A percentile compares a stretch with the other conserved stretches of the same genome.
These are phyloP conservation scores for Caenorhabditis panamensis DNA, from an alignment of 2,888 invertebrate genomes.

Conservation along the genomic window DNA sequence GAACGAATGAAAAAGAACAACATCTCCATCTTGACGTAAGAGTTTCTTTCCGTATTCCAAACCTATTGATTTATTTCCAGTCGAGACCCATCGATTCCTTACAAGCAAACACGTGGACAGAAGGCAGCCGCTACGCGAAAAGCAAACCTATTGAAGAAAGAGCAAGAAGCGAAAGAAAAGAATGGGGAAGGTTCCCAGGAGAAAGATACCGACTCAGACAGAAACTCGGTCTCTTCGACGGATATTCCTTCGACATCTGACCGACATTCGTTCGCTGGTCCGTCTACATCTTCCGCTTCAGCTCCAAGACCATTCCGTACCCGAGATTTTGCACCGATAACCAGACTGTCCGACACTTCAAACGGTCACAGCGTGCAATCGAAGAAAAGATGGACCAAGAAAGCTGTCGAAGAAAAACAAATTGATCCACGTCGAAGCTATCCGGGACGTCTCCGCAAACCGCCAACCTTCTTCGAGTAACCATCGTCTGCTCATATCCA, in stretches of 20 bases:
- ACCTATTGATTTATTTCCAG: slow-evolving; percentile 10
- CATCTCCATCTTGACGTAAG: slow-evolving; percentile 1
- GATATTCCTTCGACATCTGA: background rate
- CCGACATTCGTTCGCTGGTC: background rate
- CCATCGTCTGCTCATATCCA: background rate
- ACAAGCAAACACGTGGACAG: background rate
- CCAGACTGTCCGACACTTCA: background rate
- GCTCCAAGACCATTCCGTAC: background rate
- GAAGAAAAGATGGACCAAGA: background rate
- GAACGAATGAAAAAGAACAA: background rate
- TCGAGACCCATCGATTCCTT: slow-evolving; percentile 9
- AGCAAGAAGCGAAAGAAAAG: background rate
- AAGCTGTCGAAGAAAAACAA: background rate
- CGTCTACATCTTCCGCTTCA: background rate
- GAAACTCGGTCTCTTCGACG: background rate
- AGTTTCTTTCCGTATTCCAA: background rate
- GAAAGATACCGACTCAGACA: background rate
- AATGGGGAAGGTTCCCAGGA: background rate
- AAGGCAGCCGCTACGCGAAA: background rate
- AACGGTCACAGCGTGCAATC: background rate
- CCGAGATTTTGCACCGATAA: background rate
- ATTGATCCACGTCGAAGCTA: background rate
- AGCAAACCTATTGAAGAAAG: background rate
- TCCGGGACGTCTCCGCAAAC: background rate
- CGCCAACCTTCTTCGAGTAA: slow-evolving; percentile 6